A percentile compares a stretch with the other conserved stretches of the same genome.
Conservation (phyloP, 2,113 vertebrate genomes). For the Ctenodactylus gundi region DNA sequence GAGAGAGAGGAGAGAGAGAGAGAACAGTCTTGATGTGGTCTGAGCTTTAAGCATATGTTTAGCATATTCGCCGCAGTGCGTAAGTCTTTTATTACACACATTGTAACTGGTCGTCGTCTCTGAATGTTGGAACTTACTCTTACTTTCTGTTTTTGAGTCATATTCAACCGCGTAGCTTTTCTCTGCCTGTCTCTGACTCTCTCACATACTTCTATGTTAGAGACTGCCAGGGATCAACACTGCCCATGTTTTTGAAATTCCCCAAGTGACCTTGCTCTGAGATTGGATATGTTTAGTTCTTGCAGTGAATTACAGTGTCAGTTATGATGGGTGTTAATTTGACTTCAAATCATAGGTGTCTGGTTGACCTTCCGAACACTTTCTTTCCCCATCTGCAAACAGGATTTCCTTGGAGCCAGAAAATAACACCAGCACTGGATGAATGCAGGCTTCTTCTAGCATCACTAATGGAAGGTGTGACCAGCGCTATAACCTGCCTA, state of each 20-base stretch:
- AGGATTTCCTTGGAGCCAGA: background rate
- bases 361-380: background rate
- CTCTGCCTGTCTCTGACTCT: background rate
- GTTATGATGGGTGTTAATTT: background rate
- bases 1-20: too few species aligned
- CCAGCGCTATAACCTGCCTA: background rate
- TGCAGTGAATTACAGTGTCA: background rate
- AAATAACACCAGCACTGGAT: background rate
- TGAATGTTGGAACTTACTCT: background rate
- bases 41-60: background rate
- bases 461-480: background rate
- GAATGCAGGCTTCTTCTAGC: background rate
- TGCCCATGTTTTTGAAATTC: background rate
- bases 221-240: background rate
- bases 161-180: background rate
- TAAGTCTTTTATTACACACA: background rate
- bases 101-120: background rate
- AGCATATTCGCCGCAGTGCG: background rate
- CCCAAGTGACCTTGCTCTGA: background rate
- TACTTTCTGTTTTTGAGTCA: background rate
- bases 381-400: background rate
- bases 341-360: background rate
- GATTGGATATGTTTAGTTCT: background rate
- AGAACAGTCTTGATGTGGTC: background rate
- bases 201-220: background rate